Evolutionary conservation across 2,888 invertebrate species (phyloP), one percentile per base, ranked within the genome.

Genomic region (Steinernema hermaphroditum): DNA sequence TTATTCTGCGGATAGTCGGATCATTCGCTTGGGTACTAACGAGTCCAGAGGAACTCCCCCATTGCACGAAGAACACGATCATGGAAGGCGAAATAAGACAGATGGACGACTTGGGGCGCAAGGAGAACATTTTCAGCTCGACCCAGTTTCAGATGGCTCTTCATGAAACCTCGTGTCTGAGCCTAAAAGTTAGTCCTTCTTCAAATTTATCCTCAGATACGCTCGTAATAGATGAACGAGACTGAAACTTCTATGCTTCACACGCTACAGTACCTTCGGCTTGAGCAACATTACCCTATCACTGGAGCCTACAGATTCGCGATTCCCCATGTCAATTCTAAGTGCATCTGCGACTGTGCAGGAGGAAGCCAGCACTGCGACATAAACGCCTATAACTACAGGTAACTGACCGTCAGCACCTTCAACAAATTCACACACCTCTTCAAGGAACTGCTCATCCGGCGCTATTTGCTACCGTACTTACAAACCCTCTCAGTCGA

Each of bases 231-330:
- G 68, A 41, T 32, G 16, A 73, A 57, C 34, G 41, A 19, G 12
- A 70, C 54, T 16, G 71, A 49, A 24, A n/a, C 71, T 2, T 75
- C 70, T 2, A 75, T 78, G 12, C 32, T 81, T 43, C 81, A 83
- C 70, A 72, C 76, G 0, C 19, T 80, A 9, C 75, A 79, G 44
- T 80, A 72, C 69, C 70, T 72, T n/a, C 41, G 77, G 4, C 75
- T 82, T 12, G 80, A 84, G 54, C 83, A 85, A 34, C 81, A 82
- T 68, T 78, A 85, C 71, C 78, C 80, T 16, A 78, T 84, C 37
- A 73, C 75, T 2, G 80, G 80, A 0, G 75, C 68, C n/a, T 79
- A 79, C 57, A 68, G 73, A 27, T 79, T 79, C 54, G 80, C 72
- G 1, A 72, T 79, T 41, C 80, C 80, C 32, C 29, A 69, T 19